These are phyloP conservation scores for Barypeithes pellucidus DNA, from an alignment of 2,888 invertebrate species.

Conservation along the genomic window DNA sequence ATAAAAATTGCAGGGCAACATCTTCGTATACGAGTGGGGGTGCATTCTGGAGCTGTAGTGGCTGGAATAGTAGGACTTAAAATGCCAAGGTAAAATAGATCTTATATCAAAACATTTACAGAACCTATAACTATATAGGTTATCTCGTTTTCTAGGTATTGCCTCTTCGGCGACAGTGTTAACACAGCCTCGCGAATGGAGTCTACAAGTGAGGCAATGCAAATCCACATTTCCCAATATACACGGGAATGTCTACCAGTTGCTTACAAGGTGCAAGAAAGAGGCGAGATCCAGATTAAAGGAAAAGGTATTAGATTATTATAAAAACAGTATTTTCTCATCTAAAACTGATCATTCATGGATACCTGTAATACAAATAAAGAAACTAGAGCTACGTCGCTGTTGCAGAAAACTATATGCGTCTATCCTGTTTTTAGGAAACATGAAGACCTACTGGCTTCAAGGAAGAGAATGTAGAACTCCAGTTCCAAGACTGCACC, in stretches of 20 bases:
- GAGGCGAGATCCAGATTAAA: constrained; percentile 91
- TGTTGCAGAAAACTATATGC: no score
- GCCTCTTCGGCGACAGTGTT: constrained; percentile 92
- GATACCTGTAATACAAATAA: no score
- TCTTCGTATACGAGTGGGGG: constrained; percentile 87
- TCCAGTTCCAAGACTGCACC: constrained; percentile 67
- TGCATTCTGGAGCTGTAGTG: constrained; percentile 93
- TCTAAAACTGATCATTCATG: no score
- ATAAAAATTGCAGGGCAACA: constrained; percentile 77
- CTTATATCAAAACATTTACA: neutral
- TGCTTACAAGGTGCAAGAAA: constrained; percentile 82
- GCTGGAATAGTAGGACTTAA: constrained; percentile 95
- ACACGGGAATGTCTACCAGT: constrained; percentile 85
- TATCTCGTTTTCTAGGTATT: constrained; percentile 73
- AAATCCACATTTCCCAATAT: constrained; percentile 94
- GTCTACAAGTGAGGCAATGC: constrained; percentile 93
- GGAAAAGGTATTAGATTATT: constrained; percentile 95
- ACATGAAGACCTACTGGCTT: constrained; percentile 93
- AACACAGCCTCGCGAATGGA: constrained; percentile 96
- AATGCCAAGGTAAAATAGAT: constrained; percentile 78
- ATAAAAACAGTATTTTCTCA: no score
- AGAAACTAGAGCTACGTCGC: no score
- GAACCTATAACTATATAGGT: neutral
- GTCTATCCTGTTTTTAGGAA: no score
- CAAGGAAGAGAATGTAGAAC: constrained; percentile 81